A percentile compares a stretch with the other conserved stretches of the same genome.
phyloP scores from a whole-genome alignment of 1,140 invertebrate species.

The Drosophila lacertosa region DNA sequence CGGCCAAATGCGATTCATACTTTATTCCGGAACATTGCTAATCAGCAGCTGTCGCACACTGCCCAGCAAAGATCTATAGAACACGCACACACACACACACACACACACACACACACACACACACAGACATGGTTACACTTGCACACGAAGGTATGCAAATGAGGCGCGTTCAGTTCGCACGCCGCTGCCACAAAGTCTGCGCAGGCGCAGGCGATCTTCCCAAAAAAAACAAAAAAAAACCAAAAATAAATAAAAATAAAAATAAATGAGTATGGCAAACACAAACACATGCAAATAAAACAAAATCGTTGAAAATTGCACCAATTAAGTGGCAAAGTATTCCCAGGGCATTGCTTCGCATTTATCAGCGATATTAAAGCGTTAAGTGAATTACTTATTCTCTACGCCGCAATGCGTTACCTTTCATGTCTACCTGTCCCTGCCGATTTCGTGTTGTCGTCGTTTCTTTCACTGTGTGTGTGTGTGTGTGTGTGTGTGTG shows the following conservation, averaged over 20 bases:
- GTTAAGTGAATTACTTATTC: conserved; percentile 84
- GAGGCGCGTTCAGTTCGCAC: conserved; percentile 60
- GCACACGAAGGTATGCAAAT: conserved; percentile 59
- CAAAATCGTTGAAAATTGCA: conserved; percentile 80
- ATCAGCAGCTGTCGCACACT: conserved; percentile 20
- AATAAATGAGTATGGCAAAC: no score
- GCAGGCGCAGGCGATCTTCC: conserved; percentile 34
- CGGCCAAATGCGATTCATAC: conserved; percentile 16
- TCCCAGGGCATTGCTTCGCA: conserved; percentile 53
- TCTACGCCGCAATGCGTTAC: conserved; percentile 69
- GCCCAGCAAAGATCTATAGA: neutral
- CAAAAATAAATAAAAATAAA: conserved; percentile 9
- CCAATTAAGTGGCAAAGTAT: conserved; percentile 76
- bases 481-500: conserved; percentile 9
- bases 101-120: neutral
- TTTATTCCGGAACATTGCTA: conserved; percentile 11
- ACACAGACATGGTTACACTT: conserved; percentile 45
- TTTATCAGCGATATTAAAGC: conserved; percentile 84
- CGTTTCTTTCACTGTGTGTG: conserved; percentile 12
- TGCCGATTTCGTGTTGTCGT: conserved; percentile 24
- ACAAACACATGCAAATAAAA: conserved; percentile 67
- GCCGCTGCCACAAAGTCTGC: conserved; percentile 76
- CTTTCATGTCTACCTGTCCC: conserved; percentile 69
- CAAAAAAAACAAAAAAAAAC: neutral
- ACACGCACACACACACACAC: neutral